Percentiles rank a stretch among this genome's conserved stretches.
Evolutionary conservation across 2,797 vertebrate species (phyloP).

Genomic region (Argyrosomus regius): DNA sequence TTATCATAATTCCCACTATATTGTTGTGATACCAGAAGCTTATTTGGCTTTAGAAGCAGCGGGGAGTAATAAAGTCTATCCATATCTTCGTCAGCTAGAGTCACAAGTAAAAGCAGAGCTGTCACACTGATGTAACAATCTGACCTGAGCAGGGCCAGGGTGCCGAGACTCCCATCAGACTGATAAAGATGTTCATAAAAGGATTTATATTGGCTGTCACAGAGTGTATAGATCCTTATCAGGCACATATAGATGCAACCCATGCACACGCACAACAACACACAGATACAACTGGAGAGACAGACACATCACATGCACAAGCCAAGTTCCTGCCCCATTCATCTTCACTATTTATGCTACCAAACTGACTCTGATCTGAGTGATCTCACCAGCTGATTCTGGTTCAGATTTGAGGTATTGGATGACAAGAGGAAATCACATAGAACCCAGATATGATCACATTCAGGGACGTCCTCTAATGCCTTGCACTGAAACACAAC

Average conservation of each 20-base stretch:
- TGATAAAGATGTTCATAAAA: slow-evolving; percentile 84
- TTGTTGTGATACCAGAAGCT: slow-evolving; percentile 40
- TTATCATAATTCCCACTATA: slow-evolving; percentile 40
- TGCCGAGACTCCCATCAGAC: slow-evolving; percentile 66
- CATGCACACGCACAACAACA: slow-evolving; percentile 45
- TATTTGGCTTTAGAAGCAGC: slow-evolving; percentile 43
- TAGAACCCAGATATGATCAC: slow-evolving; percentile 71
- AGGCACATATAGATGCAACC: slow-evolving; percentile 71
- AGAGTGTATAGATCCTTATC: slow-evolving; percentile 78
- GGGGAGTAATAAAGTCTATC: slow-evolving; percentile 69
- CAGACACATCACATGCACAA: slow-evolving; percentile 10
- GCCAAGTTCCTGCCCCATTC: slow-evolving; percentile 45
- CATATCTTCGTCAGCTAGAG: slow-evolving; percentile 53
- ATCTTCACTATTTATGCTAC: slow-evolving; percentile 66
- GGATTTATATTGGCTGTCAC: slow-evolving; percentile 84
- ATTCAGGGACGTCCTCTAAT: slow-evolving; percentile 63
- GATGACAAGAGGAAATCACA: slow-evolving; percentile 80
- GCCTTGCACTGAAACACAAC: slow-evolving; percentile 58
- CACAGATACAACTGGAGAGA: slow-evolving; percentile 40
- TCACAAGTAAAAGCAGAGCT: slow-evolving; percentile 67
- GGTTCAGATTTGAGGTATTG: slow-evolving; percentile 77
- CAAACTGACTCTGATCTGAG: slow-evolving; percentile 49
- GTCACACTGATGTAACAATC: slow-evolving; percentile 81
- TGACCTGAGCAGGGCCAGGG: slow-evolving; percentile 72
- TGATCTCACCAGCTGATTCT: slow-evolving; percentile 75